These are phyloP conservation scores for Pentamera pediparva DNA, from an alignment of 53 echinoderm and acorn worm species.

Conservation along the genomic window DNA sequence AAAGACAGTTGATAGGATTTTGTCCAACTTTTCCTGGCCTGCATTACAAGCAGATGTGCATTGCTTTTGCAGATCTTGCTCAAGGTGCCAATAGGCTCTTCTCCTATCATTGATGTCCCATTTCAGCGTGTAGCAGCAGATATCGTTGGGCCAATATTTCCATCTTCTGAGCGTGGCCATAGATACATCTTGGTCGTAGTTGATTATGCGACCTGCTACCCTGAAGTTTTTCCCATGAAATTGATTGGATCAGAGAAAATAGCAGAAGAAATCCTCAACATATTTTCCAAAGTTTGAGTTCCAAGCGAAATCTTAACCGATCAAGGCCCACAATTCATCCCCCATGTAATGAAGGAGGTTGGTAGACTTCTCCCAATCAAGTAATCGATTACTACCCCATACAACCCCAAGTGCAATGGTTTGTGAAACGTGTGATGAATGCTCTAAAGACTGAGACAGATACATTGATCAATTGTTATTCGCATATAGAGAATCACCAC, in stretches of 20 bases:
- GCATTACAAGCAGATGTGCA: conserved; percentile 28
- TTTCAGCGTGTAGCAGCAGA: conserved; percentile 42
- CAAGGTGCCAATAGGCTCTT: conserved; percentile 38
- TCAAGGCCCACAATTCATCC: conserved; percentile 41
- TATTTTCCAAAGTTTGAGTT: conserved; percentile 40
- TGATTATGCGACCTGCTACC: conserved; percentile 20
- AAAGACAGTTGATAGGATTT: too few species aligned
- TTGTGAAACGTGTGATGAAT: conserved; percentile 37
- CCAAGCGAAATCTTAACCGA: conserved; percentile 43
- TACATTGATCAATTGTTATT: conserved; percentile 28
- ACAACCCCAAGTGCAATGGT: conserved; percentile 47
- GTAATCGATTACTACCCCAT: conserved; percentile 34
- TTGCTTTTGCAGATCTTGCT: conserved; percentile 41
- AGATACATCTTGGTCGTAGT: conserved; percentile 35
- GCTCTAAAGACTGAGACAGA: too few species aligned
- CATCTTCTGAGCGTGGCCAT: conserved; percentile 27
- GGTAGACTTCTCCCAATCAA: conserved; percentile 36
- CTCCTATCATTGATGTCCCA: conserved; percentile 37
- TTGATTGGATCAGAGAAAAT: conserved; percentile 23
- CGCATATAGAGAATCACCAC: conserved; percentile 43
- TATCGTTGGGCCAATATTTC: conserved; percentile 41
- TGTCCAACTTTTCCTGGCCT: too few species aligned
- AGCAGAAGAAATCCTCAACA: conserved; percentile 32
- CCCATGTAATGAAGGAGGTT: conserved; percentile 48
- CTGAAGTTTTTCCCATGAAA: too few species aligned